Base-by-base conservation (phyloP, 2,113 vertebrate species). In the Gambusia affinis region DNA sequence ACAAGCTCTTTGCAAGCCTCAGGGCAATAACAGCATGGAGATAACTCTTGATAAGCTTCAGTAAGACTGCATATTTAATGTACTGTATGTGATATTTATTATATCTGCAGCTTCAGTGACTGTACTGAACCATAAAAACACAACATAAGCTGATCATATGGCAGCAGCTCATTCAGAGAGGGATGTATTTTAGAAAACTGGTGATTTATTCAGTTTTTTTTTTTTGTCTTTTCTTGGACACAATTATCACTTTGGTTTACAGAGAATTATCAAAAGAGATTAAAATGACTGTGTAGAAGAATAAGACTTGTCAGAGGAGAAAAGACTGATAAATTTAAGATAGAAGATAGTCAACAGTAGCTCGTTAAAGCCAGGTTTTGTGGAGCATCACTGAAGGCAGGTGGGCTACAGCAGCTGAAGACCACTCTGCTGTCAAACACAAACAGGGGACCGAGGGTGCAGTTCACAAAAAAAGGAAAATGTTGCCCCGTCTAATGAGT, bases 21-120 rank as follows among this genome's bases (percentile, higher is more conserved):
- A 27, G 63, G 62, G 47, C 31, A 72, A 67, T 76, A 63, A 31
- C 79, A 78, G 72, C 54, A 30, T 27, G 65, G 71, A 80, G 64
- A 68, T 75, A 78, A 76, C 57, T 3, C 12, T n/a, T 74, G 67
- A 73, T 37, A 51, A 42, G 37, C 51, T 24, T 57, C 51, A 57
- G 51, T n/a, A 3, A 57, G 51, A 57, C 44, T 47, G 44, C 44
- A 47, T 47, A 47, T 47, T 47, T 47, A 47, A 19, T 47, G 17
- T 47, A 47, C 44, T 47, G 44, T 47, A 47, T 19, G 44, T 19
- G 44, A 47, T 17, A 15, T 47, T 47, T 47, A 47, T 47, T 47
- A 19, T 47, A 47, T 47, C 3, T 47, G 44, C 44, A 47, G 44
- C 44, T 5, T 47, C 17, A 19, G 4, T 47, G 44, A 47, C 44